Evolutionary conservation across 2,888 invertebrate genomes (phyloP).

Genomic region (Pseudococcus viburni): DNA sequence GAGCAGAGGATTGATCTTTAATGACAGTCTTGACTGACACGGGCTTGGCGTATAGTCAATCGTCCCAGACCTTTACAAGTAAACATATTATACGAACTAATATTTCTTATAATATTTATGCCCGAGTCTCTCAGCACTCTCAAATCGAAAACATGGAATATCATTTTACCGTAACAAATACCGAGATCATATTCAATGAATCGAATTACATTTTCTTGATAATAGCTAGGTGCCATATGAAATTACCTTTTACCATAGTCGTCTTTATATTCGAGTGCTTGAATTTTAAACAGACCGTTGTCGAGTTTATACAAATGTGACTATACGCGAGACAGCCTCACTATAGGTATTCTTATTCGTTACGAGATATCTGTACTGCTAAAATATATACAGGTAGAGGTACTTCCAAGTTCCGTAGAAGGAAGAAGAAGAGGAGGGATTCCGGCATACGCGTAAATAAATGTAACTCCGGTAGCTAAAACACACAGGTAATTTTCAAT

Average conservation of each 20-base stretch:
- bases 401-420: background rate
- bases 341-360: background rate
- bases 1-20: slow-evolving; percentile 54
- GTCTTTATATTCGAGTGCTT: background rate
- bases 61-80: slow-evolving; percentile 47
- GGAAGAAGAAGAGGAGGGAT: background rate
- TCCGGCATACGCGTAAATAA: background rate
- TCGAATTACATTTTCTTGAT: slow-evolving; percentile 47
- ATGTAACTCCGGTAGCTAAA: background rate
- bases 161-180: slow-evolving; percentile 53
- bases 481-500: background rate
- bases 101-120: slow-evolving; percentile 21
- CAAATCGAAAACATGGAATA: slow-evolving; percentile 37
- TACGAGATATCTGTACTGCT: background rate
- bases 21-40: slow-evolving; percentile 51
- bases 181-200: slow-evolving; percentile 26
- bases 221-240: slow-evolving; percentile 34
- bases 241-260: slow-evolving; percentile 40
- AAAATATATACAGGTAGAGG: background rate
- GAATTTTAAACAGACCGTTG: slow-evolving; percentile 47
- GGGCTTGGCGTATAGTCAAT: slow-evolving; percentile 43
- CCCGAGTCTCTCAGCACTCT: too few relatives aligned
- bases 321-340: background rate
- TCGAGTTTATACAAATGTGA: background rate
- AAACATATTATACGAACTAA: slow-evolving; percentile 19